Evolutionary conservation across 2,113 vertebrate genomes (phyloP).

Genomic region (Uropsilus gracilis): DNA sequence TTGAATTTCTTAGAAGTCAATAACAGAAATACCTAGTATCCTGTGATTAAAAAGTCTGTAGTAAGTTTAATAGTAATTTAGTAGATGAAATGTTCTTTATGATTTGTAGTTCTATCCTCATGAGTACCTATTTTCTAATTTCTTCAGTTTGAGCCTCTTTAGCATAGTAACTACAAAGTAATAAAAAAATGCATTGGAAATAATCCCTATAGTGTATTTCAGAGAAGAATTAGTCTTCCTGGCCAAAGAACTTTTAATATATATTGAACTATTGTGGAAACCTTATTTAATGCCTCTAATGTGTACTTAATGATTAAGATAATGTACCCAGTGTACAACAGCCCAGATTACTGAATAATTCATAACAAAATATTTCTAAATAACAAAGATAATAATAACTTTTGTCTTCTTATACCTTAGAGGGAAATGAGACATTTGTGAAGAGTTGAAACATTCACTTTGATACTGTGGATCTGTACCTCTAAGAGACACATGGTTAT

Average conservation of each 20-base stretch:
- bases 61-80: not conserved
- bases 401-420: not conserved
- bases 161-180: not conserved
- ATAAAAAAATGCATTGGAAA: conserved; percentile 40
- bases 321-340: not conserved
- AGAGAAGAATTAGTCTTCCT: conserved; percentile 27
- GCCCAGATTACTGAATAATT: conserved; percentile 15
- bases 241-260: conserved; percentile 53
- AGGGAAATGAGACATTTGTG: not conserved
- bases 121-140: not conserved
- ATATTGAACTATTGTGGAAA: conserved; percentile 15
- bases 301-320: not conserved
- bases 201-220: not conserved
- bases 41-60: not conserved
- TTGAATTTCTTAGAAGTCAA: not conserved
- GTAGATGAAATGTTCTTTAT: not conserved
- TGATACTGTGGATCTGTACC: not conserved
- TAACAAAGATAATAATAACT: not conserved
- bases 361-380: not conserved
- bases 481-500: not conserved
- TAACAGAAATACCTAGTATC: not conserved
- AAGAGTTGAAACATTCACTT: conserved; percentile 33
- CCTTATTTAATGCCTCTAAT: conserved; percentile 23
- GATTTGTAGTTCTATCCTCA: not conserved
- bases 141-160: conserved; percentile 1